These are phyloP conservation scores for Etheostoma cragini DNA, from an alignment of 2,113 vertebrate genomes.

Conservation along the genomic window DNA sequence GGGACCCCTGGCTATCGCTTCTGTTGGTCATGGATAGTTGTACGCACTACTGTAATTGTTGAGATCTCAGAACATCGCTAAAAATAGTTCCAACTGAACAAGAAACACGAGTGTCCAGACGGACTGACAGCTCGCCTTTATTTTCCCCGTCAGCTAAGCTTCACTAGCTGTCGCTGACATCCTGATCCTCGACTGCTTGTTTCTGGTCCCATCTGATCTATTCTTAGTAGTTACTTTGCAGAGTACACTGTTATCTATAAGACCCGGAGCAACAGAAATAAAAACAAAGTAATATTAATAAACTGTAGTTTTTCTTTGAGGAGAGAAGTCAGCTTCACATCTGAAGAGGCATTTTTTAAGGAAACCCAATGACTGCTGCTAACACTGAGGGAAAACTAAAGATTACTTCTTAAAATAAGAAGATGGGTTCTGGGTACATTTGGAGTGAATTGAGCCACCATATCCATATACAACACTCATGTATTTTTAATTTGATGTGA, in stretches of 20 bases:
- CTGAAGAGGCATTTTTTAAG: neutral
- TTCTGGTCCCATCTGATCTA: neutral
- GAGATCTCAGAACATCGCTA: neutral
- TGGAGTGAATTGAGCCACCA: neutral
- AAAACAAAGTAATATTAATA: neutral
- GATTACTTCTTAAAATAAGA: neutral
- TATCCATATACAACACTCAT: too few relatives aligned
- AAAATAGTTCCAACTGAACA: neutral
- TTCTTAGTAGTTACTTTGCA: too few relatives aligned
- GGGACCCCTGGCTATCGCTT: neutral
- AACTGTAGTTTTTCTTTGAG: neutral
- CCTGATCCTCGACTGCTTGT: neutral
- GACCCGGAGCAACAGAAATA: neutral
- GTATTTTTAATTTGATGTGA: neutral
- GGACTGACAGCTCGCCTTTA: neutral
- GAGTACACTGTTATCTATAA: neutral
- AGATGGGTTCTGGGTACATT: neutral
- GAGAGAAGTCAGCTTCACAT: neutral
- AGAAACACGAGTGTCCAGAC: neutral
- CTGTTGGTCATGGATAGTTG: neutral
- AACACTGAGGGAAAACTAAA: neutral
- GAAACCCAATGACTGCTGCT: neutral
- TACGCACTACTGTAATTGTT: neutral
- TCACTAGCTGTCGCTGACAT: neutral
- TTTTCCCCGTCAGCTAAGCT: neutral